Percentiles rank a stretch among this genome's conserved stretches.
Conservation (phyloP, 37 sponge, comb jelly and placozoan genomes). For the Oscarella lobularis region DNA sequence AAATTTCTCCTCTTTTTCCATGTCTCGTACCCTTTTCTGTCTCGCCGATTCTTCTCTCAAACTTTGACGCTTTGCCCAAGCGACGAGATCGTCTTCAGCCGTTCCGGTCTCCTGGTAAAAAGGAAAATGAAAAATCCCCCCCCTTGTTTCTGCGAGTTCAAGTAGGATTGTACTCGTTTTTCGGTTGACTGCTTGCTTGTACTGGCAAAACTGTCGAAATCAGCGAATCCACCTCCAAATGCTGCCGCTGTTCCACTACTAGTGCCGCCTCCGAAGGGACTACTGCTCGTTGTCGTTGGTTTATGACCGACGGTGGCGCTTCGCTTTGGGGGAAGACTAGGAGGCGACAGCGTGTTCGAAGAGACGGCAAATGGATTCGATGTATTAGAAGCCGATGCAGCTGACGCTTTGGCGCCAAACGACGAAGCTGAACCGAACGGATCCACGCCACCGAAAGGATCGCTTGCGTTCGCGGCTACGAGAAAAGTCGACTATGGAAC, state of each 20-base stretch:
- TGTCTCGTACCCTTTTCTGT: not conserved
- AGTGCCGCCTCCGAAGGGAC: not conserved
- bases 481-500: too few species aligned
- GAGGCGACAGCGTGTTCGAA: too few species aligned
- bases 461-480: too few species aligned
- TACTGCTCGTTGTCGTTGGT: too few species aligned
- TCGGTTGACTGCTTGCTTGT: not conserved
- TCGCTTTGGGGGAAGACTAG: not conserved
- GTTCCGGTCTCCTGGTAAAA: too few species aligned
- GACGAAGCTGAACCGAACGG: too few species aligned
- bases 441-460: too few species aligned
- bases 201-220: not conserved
- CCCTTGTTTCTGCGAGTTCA: too few species aligned
- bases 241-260: not conserved
- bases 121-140: too few species aligned
- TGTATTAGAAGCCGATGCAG: not conserved
- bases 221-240: not conserved
- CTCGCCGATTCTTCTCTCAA: not conserved
- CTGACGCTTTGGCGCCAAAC: too few species aligned
- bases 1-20: not conserved
- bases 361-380: not conserved
- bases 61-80: not conserved
- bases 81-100: not conserved
- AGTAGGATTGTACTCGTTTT: too few species aligned
- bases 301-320: too few species aligned